Percentiles rank a stretch among this genome's conserved stretches.
Conservation (phyloP, 2,888 invertebrate species). For the Eupithecia subfuscata region DNA sequence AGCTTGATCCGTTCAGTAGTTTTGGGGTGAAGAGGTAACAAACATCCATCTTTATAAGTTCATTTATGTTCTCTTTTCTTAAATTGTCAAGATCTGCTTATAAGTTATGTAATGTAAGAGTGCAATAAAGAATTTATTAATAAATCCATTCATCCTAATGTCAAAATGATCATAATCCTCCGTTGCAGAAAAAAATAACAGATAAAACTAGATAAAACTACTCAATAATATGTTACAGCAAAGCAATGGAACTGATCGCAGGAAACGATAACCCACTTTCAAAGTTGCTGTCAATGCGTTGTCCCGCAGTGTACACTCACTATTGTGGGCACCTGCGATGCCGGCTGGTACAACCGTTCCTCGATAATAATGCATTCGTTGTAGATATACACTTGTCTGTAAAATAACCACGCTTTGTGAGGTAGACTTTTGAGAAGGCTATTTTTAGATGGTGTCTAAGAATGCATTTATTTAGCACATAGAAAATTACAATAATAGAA, state of each 20-base stretch:
- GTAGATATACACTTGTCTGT: not conserved
- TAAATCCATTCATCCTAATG: no score
- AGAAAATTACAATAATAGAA: no score
- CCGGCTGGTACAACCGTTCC: conserved; percentile 34
- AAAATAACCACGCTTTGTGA: not conserved
- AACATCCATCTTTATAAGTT: no score
- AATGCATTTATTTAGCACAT: no score
- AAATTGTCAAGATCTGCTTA: no score
- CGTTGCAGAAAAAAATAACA: not conserved
- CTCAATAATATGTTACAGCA: not conserved
- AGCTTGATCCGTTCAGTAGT: no score
- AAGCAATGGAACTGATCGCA: not conserved
- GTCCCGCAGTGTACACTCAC: conserved; percentile 30
- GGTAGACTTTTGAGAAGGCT: not conserved
- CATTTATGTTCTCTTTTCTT: no score
- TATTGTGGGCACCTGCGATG: conserved; percentile 40
- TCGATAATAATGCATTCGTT: conserved; percentile 19
- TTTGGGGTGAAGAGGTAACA: no score
- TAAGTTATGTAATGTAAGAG: no score
- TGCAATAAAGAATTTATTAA: no score
- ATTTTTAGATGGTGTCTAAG: not conserved
- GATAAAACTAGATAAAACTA: not conserved
- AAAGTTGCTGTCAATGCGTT: conserved; percentile 4
- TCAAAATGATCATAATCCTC: no score
- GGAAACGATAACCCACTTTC: conserved; percentile 12